These are phyloP conservation scores for Idaea dimidiata DNA, from an alignment of 2,888 invertebrate species.

Conservation along the genomic window DNA sequence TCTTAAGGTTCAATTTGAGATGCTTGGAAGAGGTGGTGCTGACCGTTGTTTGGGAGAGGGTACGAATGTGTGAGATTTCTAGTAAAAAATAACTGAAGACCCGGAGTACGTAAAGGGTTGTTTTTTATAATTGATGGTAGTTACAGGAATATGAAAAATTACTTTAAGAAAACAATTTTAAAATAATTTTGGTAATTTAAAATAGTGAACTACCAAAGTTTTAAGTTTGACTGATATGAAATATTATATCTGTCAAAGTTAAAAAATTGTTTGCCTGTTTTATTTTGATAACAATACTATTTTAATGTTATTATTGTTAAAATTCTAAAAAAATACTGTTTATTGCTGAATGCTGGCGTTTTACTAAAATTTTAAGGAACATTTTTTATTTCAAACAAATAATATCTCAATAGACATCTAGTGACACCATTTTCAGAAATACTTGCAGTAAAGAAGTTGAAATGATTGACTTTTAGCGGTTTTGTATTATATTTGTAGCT, in stretches of 20 bases:
- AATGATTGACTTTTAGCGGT: slow-evolving; percentile 8
- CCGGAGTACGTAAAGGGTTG: background rate
- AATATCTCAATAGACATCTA: slow-evolving; percentile 37
- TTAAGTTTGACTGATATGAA: no score
- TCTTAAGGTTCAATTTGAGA: background rate
- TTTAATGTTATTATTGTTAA: background rate
- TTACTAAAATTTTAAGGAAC: background rate
- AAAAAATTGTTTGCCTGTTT: no score
- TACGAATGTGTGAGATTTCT: background rate
- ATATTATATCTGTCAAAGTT: no score
- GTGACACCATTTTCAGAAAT: slow-evolving; percentile 20
- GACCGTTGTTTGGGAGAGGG: background rate
- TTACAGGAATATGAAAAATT: background rate
- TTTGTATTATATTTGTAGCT: no score
- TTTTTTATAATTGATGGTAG: background rate
- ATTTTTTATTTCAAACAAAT: slow-evolving; percentile 20
- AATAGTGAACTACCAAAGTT: no score
- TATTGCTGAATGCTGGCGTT: background rate
- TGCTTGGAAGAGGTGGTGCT: background rate
- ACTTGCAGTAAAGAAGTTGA: slow-evolving; percentile 8
- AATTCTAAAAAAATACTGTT: background rate
- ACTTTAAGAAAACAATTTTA: no score
- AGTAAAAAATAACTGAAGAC: background rate
- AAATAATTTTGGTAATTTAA: no score
- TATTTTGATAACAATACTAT: no score